phyloP scores from a whole-genome alignment of 2,888 invertebrate species.

The Apoda limacodes region DNA sequence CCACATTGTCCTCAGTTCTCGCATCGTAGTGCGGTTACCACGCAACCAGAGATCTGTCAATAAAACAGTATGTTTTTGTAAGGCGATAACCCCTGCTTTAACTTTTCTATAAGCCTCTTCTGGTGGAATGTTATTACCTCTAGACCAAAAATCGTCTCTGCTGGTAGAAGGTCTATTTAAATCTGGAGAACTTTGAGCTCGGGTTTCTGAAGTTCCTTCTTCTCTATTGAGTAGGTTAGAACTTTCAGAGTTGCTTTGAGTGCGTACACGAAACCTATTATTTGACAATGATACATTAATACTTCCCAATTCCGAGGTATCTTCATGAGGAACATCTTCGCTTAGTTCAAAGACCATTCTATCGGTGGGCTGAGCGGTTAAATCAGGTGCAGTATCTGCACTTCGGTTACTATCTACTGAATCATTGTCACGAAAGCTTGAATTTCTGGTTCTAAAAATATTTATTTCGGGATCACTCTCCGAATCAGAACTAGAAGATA shows the following conservation, averaged over 20 bases:
- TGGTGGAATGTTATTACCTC: slow-evolving; percentile 34
- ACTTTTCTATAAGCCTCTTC: slow-evolving; percentile 54
- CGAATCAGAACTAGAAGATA: slow-evolving; percentile 52
- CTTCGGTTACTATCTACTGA: slow-evolving; percentile 22
- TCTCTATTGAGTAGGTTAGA: slow-evolving; percentile 20
- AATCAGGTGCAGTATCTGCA: slow-evolving; percentile 10
- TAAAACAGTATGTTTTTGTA: slow-evolving; percentile 47
- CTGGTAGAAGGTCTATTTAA: slow-evolving; percentile 44
- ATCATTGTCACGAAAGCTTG: slow-evolving; percentile 42
- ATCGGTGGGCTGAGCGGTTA: slow-evolving; percentile 28
- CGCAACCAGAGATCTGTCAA: slow-evolving; percentile 53
- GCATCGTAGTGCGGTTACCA: slow-evolving; percentile 54
- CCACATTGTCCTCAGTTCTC: slow-evolving; percentile 73
- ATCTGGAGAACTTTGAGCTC: slow-evolving; percentile 20
- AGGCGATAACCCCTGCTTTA: slow-evolving; percentile 40
- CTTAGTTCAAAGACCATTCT: slow-evolving; percentile 41
- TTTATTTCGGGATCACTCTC: slow-evolving; percentile 53
- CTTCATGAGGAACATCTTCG: slow-evolving; percentile 25
- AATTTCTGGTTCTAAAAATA: slow-evolving; percentile 49
- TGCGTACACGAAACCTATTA: slow-evolving; percentile 46
- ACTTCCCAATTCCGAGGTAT: slow-evolving; percentile 24
- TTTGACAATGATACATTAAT: slow-evolving; percentile 36
- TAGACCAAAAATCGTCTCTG: slow-evolving; percentile 39
- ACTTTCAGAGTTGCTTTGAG: slow-evolving; percentile 29
- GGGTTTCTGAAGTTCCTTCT: slow-evolving; percentile 18